These are phyloP conservation scores for Malurus elegans DNA, from an alignment of 2,113 vertebrate genomes.

Conservation along the genomic window DNA sequence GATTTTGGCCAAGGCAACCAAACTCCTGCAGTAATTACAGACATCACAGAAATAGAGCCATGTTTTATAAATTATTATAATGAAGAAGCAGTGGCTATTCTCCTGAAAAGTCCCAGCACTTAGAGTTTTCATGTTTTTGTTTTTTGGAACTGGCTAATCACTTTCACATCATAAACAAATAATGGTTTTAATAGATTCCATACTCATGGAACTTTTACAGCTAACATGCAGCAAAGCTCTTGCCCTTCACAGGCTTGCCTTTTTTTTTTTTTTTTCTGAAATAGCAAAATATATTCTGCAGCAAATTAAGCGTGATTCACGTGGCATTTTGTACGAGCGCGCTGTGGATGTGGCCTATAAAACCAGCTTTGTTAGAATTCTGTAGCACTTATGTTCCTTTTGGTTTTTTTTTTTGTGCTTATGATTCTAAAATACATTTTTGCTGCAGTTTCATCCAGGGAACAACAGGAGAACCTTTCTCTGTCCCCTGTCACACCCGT, in stretches of 20 bases:
- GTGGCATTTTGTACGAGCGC: background rate
- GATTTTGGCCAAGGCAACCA: background rate
- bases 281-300: constrained; percentile 44
- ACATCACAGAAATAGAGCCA: background rate
- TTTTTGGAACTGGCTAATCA: constrained; percentile 41
- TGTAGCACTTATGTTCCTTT: constrained; percentile 45
- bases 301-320: constrained; percentile 60
- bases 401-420: background rate
- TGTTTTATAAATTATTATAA: background rate
- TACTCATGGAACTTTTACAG: constrained; percentile 35
- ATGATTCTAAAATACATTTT: constrained; percentile 9
- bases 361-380: constrained; percentile 62
- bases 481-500: background rate
- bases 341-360: constrained; percentile 43
- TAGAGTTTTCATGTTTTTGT: background rate
- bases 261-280: background rate
- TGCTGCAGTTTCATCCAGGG: constrained; percentile 20
- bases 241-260: background rate
- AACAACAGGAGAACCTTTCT: constrained; percentile 60
- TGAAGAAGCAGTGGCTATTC: background rate
- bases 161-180: constrained; percentile 65
- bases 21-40: background rate
- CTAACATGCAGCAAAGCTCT: constrained; percentile 30
- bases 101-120: background rate
- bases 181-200: constrained; percentile 48